Conservation (phyloP, 2,888 invertebrate genomes). For the Nomada fabriciana region DNA sequence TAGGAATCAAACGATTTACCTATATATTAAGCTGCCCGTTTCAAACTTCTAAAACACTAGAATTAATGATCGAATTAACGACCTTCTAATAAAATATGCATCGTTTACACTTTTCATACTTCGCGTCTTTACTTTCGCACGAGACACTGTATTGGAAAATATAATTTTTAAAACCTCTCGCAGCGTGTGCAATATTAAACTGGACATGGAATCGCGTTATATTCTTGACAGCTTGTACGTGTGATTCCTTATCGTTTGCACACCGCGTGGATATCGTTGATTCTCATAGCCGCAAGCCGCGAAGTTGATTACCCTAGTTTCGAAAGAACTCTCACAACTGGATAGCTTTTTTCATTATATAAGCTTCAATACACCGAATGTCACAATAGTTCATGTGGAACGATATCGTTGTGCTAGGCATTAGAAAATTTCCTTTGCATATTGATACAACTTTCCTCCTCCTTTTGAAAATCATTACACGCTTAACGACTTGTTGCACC, state of each 20-base stretch:
- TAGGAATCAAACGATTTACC: too few relatives aligned
- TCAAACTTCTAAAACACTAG: too few relatives aligned
- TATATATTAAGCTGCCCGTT: too few relatives aligned
- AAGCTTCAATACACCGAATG: slow-evolving; percentile 7
- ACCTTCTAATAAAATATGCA: background rate
- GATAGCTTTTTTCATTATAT: slow-evolving; percentile 22
- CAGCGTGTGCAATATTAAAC: background rate
- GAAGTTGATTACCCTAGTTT: slow-evolving; percentile 38
- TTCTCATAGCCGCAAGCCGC: background rate
- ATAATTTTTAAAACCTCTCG: background rate
- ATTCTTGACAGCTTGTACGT: slow-evolving; percentile 6
- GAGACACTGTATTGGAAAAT: background rate
- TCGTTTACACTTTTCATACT: background rate
- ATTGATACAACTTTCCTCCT: background rate
- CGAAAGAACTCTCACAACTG: slow-evolving; percentile 22
- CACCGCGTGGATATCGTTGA: slow-evolving; percentile 15
- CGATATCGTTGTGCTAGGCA: slow-evolving; percentile 22
- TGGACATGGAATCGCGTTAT: background rate
- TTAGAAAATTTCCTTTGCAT: slow-evolving; percentile 4
- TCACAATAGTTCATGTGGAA: slow-evolving; percentile 11
- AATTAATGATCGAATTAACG: background rate
- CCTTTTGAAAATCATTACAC: background rate
- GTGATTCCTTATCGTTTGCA: slow-evolving; percentile 38
- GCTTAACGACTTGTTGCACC: too few relatives aligned
- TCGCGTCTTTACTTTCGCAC: too few relatives aligned